Evolutionary conservation across 1,140 invertebrate species (phyloP), one percentile per base, ranked within the genome.

Genomic region (Leptinotarsa undecemlineata): DNA sequence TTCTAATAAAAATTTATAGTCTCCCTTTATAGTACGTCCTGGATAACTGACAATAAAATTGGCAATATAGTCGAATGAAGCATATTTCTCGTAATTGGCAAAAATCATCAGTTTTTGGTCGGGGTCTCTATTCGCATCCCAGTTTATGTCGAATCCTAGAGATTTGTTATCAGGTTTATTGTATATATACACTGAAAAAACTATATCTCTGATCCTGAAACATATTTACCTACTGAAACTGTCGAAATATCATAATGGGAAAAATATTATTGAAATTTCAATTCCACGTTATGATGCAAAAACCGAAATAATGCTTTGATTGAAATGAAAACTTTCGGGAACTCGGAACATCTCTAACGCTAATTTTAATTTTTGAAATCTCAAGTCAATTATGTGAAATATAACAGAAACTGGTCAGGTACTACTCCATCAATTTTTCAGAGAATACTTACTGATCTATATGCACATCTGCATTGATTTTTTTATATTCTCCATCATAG

Each of bases 81-180:
- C 88, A 19, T 85, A 79, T 76, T 85, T 85, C 21, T 84, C 83
- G 48, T 85, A 85, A 76, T 89, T 87, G 1, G 91, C 82, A 63
- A 87, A 87, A 0, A 90, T 84, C 42, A 87, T 86, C 14, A 93
- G 82, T 81, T 92, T 91, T 79, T 93, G 88, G 60, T 89, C 89
- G 0, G 93, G 92, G 86, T 95, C 92, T 13, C 94, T 87, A 84
- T 94, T 94, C 0, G 92, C 92, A 80, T 95, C 93, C 93, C 93
- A 95, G 78, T 93, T 93, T 0, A 95, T 80, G 73, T 92, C 91
- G 0, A 92, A 82, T 1, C 89, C 91, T 4, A 90, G 84, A 69
- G 90, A 89, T 79, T 92, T 92, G 19, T 88, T 87, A 20, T 85
- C 81, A 0, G 86, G 82, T 23, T 88, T 87, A 73, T 90, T 88